Percentiles rank a stretch among this genome's conserved stretches.
Evolutionary conservation across 2,888 invertebrate species (phyloP).

Genomic region (Baronia brevicornis): DNA sequence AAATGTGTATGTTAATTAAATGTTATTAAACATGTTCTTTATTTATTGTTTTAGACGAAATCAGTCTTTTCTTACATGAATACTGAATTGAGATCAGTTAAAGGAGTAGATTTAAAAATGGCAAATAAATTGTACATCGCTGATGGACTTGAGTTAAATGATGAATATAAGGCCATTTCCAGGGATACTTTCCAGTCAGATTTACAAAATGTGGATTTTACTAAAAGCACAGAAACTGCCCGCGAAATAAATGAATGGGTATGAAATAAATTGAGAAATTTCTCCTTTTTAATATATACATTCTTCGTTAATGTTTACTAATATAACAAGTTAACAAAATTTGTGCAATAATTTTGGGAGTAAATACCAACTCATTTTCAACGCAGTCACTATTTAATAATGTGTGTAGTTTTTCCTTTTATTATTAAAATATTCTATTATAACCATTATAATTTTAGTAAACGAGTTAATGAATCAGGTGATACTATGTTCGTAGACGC

Average conservation of each 20-base stretch:
- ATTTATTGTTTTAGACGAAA: slow-evolving; percentile 37
- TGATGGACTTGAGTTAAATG: slow-evolving; percentile 57
- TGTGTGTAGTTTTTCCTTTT: no score
- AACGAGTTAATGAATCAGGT: no score
- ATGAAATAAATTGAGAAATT: slow-evolving; percentile 13
- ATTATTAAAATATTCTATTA: slow-evolving; percentile 4
- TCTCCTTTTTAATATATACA: no score
- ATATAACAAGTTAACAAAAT: no score
- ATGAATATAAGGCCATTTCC: slow-evolving; percentile 55
- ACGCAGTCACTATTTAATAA: no score
- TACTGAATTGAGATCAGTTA: slow-evolving; percentile 31
- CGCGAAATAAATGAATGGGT: slow-evolving; percentile 85
- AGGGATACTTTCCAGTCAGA: slow-evolving; percentile 71
- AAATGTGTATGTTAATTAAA: no score
- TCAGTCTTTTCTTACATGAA: slow-evolving; percentile 35
- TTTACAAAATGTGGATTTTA: slow-evolving; percentile 78
- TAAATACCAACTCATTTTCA: no score
- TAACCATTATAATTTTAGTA: slow-evolving; percentile 1
- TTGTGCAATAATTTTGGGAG: no score
- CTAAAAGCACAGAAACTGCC: slow-evolving; percentile 48
- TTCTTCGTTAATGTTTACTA: no score
- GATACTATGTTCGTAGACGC: no score
- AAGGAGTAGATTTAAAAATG: slow-evolving; percentile 73
- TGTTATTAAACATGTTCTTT: neutral
- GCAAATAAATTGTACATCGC: slow-evolving; percentile 83